Base-by-base conservation (phyloP, 2,113 vertebrate species). In the Microtus pennsylvanicus region DNA sequence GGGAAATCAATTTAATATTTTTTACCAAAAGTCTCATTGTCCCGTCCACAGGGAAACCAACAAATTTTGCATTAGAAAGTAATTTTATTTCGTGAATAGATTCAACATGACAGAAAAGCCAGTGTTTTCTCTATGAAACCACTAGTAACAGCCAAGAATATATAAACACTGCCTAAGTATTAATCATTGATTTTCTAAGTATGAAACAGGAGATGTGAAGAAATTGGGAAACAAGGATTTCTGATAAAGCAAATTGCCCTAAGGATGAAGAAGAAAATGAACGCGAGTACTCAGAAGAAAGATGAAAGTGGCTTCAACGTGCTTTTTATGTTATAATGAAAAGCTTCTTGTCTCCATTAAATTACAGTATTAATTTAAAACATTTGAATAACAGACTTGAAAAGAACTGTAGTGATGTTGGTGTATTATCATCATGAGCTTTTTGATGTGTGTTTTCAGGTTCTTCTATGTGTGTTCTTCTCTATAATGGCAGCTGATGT, bases 1-100 rank as follows among this genome's bases (percentile, higher is more conserved):
- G 13, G 24, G 90, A 97, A 98, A 97, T 95, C 83, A 90, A 95
- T 97, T 91, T 75, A 93, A 93, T 97, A 65, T 94, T 87, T 95
- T 94, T 52, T 78, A 96, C 76, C 92, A 95, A 97, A 97, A 98
- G 95, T 69, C 89, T 90, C 93, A 52, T 93, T 94, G 50, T 96
- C 90, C 81, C 85, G 95, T 90, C 87, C 21, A 63, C 95, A 19
- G 30, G 28, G n/a, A 96, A 97, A 69, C 58, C 96, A 97, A 55
- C 7, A 85, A 72, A 30, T 87, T 86, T 89, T 90, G 95, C 28
- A 82, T 80, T 80, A 89, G 72, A 65, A 80, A 87, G 89, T 88
- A 93, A 87, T 80, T 91, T 72, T 55, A 92, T 94, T 95, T 24
- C 5, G 0, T 87, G 81, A 93, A 67, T 92, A 30, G 42, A 96